Evolutionary conservation across 1,140 invertebrate species (phyloP).

Genomic region (Armadillidium nasatum): DNA sequence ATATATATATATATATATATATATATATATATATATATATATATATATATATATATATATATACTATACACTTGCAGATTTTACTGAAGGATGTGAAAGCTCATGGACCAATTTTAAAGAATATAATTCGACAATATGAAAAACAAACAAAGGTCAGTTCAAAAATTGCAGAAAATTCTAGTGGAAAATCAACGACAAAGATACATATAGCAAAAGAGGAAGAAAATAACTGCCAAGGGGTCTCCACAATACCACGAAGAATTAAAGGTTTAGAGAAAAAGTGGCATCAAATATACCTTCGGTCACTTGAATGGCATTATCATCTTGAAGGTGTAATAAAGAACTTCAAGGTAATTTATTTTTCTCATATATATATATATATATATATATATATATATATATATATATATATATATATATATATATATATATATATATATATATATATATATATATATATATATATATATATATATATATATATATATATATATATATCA

Average conservation of each 20-base stretch:
- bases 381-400: too few species aligned
- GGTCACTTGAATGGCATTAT: constrained; percentile 83
- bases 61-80: constrained; percentile 57
- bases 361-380: too few species aligned
- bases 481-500: too few species aligned
- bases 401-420: too few species aligned
- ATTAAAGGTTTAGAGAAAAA: constrained; percentile 67
- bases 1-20: too few species aligned
- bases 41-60: too few species aligned
- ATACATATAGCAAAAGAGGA: constrained; percentile 45
- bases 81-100: constrained; percentile 77
- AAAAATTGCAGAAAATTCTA: background rate
- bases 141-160: constrained; percentile 49
- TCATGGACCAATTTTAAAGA: constrained; percentile 73
- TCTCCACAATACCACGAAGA: constrained; percentile 46
- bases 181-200: background rate
- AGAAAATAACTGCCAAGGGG: constrained; percentile 46
- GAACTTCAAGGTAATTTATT: constrained; percentile 44
- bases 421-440: too few species aligned
- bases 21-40: too few species aligned
- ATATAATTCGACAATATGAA: constrained; percentile 66
- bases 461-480: too few species aligned
- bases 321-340: constrained; percentile 62
- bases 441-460: too few species aligned
- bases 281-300: constrained; percentile 80